A percentile compares a stretch with the other conserved stretches of the same genome.
phyloP scores from a whole-genome alignment of 2,113 vertebrate genomes.

The Pithys albifrons region DNA sequence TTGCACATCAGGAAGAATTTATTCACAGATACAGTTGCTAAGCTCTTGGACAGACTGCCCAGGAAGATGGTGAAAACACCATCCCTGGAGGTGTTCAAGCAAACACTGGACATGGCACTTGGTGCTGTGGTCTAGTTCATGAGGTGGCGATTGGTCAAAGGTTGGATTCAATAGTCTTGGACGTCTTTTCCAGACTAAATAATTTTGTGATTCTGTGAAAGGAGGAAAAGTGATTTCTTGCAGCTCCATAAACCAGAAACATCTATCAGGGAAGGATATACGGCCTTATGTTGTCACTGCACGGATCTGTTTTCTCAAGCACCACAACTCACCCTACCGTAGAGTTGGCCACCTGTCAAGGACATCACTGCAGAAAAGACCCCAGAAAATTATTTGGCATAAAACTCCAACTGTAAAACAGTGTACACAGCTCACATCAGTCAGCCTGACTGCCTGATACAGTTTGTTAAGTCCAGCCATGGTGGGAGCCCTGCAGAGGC shows the following conservation, averaged over 20 bases:
- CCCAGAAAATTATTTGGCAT: background rate
- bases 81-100: background rate
- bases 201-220: background rate
- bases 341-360: rapidly evolving
- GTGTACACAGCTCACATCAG: background rate
- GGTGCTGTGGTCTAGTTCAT: background rate
- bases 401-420: background rate
- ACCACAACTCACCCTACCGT: background rate
- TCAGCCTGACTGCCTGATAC: background rate
- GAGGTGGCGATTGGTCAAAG: background rate
- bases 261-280: background rate
- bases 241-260: background rate
- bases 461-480: background rate
- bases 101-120: rapidly evolving
- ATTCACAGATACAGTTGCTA: background rate
- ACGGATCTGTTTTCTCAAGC: background rate
- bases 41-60: background rate
- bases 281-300: background rate
- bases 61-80: background rate
- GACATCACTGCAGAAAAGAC: background rate
- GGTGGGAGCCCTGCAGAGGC: background rate
- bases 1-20: background rate
- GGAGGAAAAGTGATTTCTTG: background rate
- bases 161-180: background rate
- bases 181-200: background rate